phyloP scores from a whole-genome alignment of 2,113 vertebrate species.

The Rhodinocichla rosea region DNA sequence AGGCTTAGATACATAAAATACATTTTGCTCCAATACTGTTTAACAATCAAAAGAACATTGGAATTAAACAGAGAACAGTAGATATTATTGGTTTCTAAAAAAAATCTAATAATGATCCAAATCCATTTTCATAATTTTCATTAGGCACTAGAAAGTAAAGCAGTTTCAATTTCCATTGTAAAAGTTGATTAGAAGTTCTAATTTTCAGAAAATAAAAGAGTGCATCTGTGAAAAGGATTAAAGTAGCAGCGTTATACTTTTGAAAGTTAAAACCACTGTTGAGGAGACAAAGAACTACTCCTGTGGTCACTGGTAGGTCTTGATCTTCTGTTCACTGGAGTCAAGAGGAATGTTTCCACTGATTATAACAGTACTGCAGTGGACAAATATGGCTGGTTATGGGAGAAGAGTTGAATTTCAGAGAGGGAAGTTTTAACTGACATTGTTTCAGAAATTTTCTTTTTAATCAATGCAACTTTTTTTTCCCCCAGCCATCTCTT shows the following conservation, averaged over 20 bases:
- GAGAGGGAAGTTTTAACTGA: not conserved
- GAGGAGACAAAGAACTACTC: not conserved
- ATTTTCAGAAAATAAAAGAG: not conserved
- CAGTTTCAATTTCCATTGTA: not conserved
- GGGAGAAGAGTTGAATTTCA: not conserved
- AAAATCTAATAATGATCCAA: not conserved
- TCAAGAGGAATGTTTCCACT: not conserved
- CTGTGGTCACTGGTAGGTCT: not conserved
- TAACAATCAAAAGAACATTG: not conserved
- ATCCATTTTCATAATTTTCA: not conserved
- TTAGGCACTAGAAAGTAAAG: not conserved
- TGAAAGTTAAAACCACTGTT: not conserved
- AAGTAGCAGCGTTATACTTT: not conserved
- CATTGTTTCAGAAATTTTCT: not conserved
- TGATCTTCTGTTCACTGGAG: not conserved
- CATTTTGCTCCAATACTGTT: not conserved
- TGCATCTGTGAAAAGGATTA: not conserved
- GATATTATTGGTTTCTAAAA: not conserved
- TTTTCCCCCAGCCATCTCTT: not conserved
- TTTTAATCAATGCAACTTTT: constrained; percentile 35
- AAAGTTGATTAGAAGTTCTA: not conserved
- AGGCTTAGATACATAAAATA: not conserved
- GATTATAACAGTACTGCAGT: not conserved
- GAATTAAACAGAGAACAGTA: not conserved
- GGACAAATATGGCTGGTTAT: not conserved